A percentile compares a stretch with the other conserved stretches of the same genome.
Evolutionary conservation across 1,140 invertebrate genomes (phyloP).

Genomic region (Galleria mellonella): DNA sequence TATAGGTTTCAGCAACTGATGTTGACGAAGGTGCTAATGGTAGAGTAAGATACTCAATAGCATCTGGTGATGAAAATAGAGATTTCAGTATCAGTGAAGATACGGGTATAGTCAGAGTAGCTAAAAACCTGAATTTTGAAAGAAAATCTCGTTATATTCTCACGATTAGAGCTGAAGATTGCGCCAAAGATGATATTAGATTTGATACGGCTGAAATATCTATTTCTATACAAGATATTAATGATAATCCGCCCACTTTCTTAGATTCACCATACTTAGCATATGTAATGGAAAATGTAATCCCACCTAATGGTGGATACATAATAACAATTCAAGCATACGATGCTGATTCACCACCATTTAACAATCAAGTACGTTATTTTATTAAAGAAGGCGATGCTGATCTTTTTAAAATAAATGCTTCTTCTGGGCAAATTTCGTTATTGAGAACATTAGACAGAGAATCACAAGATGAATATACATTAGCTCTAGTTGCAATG

Average conservation of each 20-base stretch:
- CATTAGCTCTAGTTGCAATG: slow-evolving; percentile 90
- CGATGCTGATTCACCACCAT: slow-evolving; percentile 92
- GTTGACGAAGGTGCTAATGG: slow-evolving; percentile 92
- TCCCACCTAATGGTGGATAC: slow-evolving; percentile 84
- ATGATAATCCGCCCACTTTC: slow-evolving; percentile 96
- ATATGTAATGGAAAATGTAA: slow-evolving; percentile 93
- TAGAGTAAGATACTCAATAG: slow-evolving; percentile 89
- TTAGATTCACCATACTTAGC: slow-evolving; percentile 92
- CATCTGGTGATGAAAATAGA: slow-evolving; percentile 91
- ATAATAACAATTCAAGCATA: slow-evolving; percentile 88
- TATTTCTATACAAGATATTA: slow-evolving; percentile 90
- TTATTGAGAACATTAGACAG: slow-evolving; percentile 87
- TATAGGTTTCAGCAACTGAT: slow-evolving; percentile 92
- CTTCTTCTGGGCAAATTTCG: slow-evolving; percentile 90
- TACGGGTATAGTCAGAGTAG: slow-evolving; percentile 89
- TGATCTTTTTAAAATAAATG: slow-evolving; percentile 91
- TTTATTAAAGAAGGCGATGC: slow-evolving; percentile 94
- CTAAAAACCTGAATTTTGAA: slow-evolving; percentile 94
- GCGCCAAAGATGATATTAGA: slow-evolving; percentile 79
- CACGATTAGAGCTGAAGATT: slow-evolving; percentile 91
- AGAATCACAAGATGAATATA: slow-evolving; percentile 87
- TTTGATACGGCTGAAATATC: slow-evolving; percentile 84
- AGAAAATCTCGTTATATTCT: slow-evolving; percentile 88
- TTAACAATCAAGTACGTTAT: slow-evolving; percentile 92
- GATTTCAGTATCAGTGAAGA: slow-evolving; percentile 94